These are phyloP conservation scores for Mystacides longicornis DNA, from an alignment of 2,888 invertebrate genomes.

Conservation along the genomic window DNA sequence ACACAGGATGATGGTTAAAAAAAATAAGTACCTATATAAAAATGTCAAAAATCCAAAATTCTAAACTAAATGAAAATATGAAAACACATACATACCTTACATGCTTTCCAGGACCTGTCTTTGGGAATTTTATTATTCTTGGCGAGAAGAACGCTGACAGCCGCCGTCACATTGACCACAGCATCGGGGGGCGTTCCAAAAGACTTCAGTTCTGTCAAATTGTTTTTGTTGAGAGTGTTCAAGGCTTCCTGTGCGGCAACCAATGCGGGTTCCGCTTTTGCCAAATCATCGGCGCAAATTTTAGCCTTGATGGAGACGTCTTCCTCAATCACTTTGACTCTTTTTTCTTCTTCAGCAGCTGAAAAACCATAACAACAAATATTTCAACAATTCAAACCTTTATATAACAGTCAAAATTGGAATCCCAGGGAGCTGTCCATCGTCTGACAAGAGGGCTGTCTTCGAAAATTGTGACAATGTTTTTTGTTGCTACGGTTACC, in stretches of 20 bases:
- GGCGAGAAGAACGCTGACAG: conserved; percentile 80
- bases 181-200: conserved; percentile 87
- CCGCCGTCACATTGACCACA: conserved; percentile 79
- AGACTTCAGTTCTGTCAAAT: conserved; percentile 89
- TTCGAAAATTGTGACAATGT: too few species aligned
- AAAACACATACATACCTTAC: conserved; percentile 49
- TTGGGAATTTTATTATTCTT: conserved; percentile 80
- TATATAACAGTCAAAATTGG: too few species aligned
- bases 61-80: neutral
- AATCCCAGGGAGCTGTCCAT: too few species aligned
- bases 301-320: conserved; percentile 78
- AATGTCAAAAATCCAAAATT: neutral
- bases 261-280: conserved; percentile 86
- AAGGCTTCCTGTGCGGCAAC: conserved; percentile 84
- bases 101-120: conserved; percentile 88
- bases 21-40: too few species aligned
- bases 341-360: conserved; percentile 80
- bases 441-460: too few species aligned
- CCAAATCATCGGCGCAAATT: conserved; percentile 82
- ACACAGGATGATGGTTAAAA: too few species aligned
- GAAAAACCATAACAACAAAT: too few species aligned
- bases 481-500: too few species aligned
- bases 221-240: conserved; percentile 87
- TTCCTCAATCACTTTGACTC: conserved; percentile 83
- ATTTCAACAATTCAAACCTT: too few species aligned